Base-by-base conservation (phyloP, 2,797 vertebrate species). In the Phataginus tetradactyla region DNA sequence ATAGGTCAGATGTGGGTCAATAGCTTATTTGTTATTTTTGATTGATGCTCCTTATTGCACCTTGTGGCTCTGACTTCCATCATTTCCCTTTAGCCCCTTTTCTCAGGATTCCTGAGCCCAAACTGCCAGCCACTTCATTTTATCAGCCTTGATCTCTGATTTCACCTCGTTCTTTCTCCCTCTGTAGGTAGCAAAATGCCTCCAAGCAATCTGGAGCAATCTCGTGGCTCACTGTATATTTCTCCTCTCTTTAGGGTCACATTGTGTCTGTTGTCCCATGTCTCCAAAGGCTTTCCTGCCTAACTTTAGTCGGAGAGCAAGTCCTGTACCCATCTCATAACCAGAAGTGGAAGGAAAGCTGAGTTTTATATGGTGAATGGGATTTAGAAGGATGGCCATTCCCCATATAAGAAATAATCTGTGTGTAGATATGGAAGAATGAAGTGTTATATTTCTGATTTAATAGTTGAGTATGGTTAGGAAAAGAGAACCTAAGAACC, bases 21-120 rank as follows among this genome's bases (percentile, higher is more conserved):
- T 88, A 45, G 7, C 55, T 7, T 72, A 53, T 86, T 90, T 95
- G 11, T 81, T 90, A 66, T 66, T 83, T 91, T 96, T 78, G 20
- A 68, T 21, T 79, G 42, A 74, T 68, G 27, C 3, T 37, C 34
- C 42, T 78, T 53, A 59, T 77, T 61, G 63, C 4, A 85, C 86
- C 17, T 17, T 39, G 32, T 68, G 37, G 27, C 57, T 92, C 29
- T 77, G 74, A 86, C 39, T 83, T 75, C 51, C 45, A 90, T 92
- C 69, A 45, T 66, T 78, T 71, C 10, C 59, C 29, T 89, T 69
- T 72, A 87, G 34, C 51, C 1, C 69, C 13, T 90, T 80, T 77
- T 17, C 37, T 59, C 37, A 59, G 55, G 21, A 61, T 79, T 14
- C 3, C 34, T 78, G 25, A 2, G 18, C 55, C 12, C 7, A 51